phyloP scores from a whole-genome alignment of 2,888 invertebrate genomes.

The Capitulum mitella region DNA sequence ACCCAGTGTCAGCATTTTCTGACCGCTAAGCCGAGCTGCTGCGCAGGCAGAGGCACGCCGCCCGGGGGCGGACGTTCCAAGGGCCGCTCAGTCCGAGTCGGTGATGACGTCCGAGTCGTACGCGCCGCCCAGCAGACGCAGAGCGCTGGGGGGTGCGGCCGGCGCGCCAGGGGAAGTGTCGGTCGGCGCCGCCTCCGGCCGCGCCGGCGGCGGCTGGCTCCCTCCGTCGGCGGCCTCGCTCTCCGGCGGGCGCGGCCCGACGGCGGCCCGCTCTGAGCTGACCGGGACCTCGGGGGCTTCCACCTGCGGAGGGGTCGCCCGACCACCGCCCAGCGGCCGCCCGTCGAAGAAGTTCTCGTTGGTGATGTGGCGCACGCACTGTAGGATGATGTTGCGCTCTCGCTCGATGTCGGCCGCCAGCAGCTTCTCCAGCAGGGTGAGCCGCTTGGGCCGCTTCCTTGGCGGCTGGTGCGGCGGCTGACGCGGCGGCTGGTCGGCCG shows the following conservation, averaged over 20 bases:
- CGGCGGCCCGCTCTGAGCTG: background rate
- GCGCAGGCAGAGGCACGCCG: too few species aligned
- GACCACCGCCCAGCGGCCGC: background rate
- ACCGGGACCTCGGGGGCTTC: too few species aligned
- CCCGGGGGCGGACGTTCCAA: too few species aligned
- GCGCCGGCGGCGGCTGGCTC: background rate
- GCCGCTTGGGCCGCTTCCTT: background rate
- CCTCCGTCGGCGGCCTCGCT: background rate
- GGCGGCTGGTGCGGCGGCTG: background rate
- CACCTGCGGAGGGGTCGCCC: too few species aligned
- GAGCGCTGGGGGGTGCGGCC: background rate
- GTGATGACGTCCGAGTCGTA: constrained; percentile 2
- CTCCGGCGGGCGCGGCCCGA: background rate
- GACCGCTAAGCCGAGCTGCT: too few species aligned
- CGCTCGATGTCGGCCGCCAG: background rate
- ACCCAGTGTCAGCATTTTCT: too few species aligned
- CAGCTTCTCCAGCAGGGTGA: constrained; percentile 22
- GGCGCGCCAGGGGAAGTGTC: too few species aligned
- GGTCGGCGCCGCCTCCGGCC: too few species aligned
- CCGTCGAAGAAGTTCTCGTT: background rate
- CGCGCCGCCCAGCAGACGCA: background rate
- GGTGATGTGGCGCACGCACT: background rate
- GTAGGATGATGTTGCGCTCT: constrained; percentile 13
- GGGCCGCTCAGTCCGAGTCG: background rate
- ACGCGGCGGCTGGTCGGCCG: background rate